phyloP scores from a whole-genome alignment of 1,140 invertebrate species.

The Laupala kohalensis region DNA sequence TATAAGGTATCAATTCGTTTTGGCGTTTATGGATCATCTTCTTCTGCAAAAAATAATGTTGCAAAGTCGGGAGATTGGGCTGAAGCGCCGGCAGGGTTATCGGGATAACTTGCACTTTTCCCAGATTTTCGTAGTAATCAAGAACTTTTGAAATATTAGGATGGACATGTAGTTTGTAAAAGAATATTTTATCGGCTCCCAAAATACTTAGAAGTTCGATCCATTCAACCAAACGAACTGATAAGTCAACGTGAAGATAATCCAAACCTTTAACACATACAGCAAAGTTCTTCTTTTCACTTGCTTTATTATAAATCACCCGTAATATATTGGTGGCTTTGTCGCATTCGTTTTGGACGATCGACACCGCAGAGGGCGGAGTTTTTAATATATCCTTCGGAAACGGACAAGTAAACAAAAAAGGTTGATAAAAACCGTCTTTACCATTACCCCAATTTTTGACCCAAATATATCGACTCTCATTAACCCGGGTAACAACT shows the following conservation, averaged over 20 bases:
- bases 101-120: conserved; percentile 69
- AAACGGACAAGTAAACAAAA: too few relatives aligned
- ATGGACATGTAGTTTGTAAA: conserved; percentile 81
- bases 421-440: too few relatives aligned
- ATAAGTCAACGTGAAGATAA: conserved; percentile 84
- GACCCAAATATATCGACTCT: too few relatives aligned
- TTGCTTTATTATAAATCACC: too few relatives aligned
- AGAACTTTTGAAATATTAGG: conserved; percentile 83
- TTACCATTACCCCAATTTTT: too few relatives aligned
- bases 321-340: too few relatives aligned
- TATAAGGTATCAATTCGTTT: conserved; percentile 44
- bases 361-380: too few relatives aligned
- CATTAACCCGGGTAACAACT: too few relatives aligned
- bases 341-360: too few relatives aligned
- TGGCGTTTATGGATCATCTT: conserved; percentile 41
- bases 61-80: conserved; percentile 75
- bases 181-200: conserved; percentile 84
- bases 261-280: conserved; percentile 70
- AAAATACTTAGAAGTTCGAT: conserved; percentile 74
- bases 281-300: conserved; percentile 31
- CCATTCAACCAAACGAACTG: conserved; percentile 86
- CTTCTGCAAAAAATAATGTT: conserved; percentile 78
- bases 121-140: conserved; percentile 59
- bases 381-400: too few relatives aligned
- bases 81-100: conserved; percentile 80